Evolutionary conservation across 2,113 vertebrate species (phyloP).

Genomic region (Nothobranchius kuhntae): DNA sequence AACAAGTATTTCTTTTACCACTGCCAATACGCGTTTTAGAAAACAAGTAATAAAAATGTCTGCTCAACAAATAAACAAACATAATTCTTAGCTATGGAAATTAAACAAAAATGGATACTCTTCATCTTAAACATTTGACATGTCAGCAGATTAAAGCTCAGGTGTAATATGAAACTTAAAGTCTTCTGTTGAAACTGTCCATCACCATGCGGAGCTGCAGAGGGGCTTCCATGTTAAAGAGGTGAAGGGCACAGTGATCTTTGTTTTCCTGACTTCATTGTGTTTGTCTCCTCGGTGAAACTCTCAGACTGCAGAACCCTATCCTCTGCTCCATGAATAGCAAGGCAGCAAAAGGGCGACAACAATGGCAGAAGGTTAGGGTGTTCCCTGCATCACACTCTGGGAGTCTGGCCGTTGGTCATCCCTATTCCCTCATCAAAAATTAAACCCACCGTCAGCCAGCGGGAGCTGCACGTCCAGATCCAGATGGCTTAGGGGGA

Average conservation of each 20-base stretch:
- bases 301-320: slow-evolving; percentile 67
- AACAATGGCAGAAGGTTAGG: slow-evolving; percentile 72
- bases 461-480: slow-evolving; percentile 19
- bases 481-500: slow-evolving; percentile 19
- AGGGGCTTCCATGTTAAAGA: slow-evolving; percentile 59
- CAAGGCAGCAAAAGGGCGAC: slow-evolving; percentile 39
- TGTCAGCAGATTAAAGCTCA: slow-evolving; percentile 1
- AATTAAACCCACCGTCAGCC: slow-evolving; percentile 69
- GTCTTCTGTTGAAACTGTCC: slow-evolving; percentile 39
- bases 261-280: slow-evolving; percentile 71
- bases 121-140: neutral
- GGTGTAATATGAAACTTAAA: slow-evolving; percentile 24
- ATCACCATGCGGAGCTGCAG: slow-evolving; percentile 35
- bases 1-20: no score
- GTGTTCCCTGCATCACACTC: slow-evolving; percentile 73
- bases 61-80: no score
- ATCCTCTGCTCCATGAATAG: slow-evolving; percentile 71
- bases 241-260: slow-evolving; percentile 57
- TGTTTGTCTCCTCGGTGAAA: slow-evolving; percentile 60
- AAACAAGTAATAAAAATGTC: no score
- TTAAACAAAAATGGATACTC: neutral
- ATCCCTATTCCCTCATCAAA: slow-evolving; percentile 72
- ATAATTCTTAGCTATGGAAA: neutral
- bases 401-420: slow-evolving; percentile 66
- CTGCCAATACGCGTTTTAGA: no score